These are phyloP conservation scores for Geotrypetes seraphini DNA, from an alignment of 2,797 vertebrate genomes.

Conservation along the genomic window DNA sequence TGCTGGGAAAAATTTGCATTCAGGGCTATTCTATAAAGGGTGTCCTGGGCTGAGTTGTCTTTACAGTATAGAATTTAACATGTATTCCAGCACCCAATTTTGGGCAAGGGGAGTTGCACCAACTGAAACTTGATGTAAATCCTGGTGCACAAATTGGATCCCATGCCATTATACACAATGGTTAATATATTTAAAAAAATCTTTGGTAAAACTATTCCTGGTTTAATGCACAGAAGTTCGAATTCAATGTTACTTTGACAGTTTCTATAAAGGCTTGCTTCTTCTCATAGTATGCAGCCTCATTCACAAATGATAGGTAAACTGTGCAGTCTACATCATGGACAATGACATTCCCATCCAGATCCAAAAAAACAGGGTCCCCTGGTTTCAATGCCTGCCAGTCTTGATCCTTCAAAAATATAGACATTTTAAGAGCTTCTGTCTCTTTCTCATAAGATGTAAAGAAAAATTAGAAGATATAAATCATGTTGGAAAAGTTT, in stretches of 20 bases:
- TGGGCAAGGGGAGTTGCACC: too few relatives aligned
- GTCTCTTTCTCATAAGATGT: not conserved
- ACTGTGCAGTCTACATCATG: constrained; percentile 69
- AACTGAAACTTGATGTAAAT: too few relatives aligned
- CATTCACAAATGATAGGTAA: constrained; percentile 90
- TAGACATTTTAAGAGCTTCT: constrained; percentile 1
- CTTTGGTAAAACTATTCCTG: not conserved
- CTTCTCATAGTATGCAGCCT: constrained; percentile 96
- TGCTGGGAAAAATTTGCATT: too few relatives aligned
- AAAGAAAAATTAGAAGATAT: not conserved
- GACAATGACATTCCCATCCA: constrained; percentile 72
- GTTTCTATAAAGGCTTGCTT: constrained; percentile 87
- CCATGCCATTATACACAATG: too few relatives aligned
- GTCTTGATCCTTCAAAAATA: constrained; percentile 76
- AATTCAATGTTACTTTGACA: constrained; percentile 65
- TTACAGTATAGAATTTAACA: too few relatives aligned
- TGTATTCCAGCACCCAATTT: too few relatives aligned
- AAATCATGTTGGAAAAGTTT: too few relatives aligned
- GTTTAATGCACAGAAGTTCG: constrained; percentile 22
- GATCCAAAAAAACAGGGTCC: constrained; percentile 86
- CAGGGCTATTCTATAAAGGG: too few relatives aligned
- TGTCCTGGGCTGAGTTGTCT: too few relatives aligned
- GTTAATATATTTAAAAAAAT: too few relatives aligned
- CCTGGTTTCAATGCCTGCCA: constrained; percentile 85
- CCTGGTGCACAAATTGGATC: too few relatives aligned